A percentile compares a stretch with the other conserved stretches of the same genome.
Conservation (phyloP, 2,888 invertebrate species). For the Amiota mariae region DNA sequence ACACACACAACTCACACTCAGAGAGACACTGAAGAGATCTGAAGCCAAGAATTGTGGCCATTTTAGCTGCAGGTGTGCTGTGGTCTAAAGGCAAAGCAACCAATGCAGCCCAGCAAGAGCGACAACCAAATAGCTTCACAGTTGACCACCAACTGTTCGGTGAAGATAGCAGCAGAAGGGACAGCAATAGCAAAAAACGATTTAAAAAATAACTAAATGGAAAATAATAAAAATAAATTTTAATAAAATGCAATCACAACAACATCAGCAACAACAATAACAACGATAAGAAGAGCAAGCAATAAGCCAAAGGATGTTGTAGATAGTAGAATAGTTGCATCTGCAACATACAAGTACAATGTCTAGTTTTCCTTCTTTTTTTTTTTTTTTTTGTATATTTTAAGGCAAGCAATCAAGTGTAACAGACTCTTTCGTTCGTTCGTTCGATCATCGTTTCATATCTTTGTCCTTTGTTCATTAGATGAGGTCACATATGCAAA, state of each 20-base stretch:
- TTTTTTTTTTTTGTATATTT: not conserved
- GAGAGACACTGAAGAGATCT: not conserved
- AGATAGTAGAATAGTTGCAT: not conserved
- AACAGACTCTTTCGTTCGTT: not conserved
- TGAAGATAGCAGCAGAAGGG: not conserved
- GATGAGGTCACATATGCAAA: not conserved
- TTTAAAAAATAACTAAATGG: slow-evolving; percentile 11
- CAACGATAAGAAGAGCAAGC: not conserved
- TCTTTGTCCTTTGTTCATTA: too few species aligned
- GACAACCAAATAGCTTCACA: too few species aligned
- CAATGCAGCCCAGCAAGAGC: not conserved
- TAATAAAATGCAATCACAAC: not conserved
- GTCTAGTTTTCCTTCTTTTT: not conserved
- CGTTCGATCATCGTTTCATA: too few species aligned
- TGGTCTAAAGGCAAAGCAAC: not conserved
- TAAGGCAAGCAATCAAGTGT: slow-evolving; percentile 9
- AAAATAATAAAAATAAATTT: slow-evolving; percentile 15
- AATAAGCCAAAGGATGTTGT: not conserved
- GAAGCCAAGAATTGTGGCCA: not conserved
- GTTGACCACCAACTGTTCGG: too few species aligned
- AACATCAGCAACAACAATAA: not conserved
- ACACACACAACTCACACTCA: not conserved
- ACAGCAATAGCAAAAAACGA: not conserved
- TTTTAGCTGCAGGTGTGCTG: slow-evolving; percentile 16
- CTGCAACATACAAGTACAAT: not conserved